phyloP scores from a whole-genome alignment of 2,888 invertebrate species.

The Megaustenia siamemsis region DNA sequence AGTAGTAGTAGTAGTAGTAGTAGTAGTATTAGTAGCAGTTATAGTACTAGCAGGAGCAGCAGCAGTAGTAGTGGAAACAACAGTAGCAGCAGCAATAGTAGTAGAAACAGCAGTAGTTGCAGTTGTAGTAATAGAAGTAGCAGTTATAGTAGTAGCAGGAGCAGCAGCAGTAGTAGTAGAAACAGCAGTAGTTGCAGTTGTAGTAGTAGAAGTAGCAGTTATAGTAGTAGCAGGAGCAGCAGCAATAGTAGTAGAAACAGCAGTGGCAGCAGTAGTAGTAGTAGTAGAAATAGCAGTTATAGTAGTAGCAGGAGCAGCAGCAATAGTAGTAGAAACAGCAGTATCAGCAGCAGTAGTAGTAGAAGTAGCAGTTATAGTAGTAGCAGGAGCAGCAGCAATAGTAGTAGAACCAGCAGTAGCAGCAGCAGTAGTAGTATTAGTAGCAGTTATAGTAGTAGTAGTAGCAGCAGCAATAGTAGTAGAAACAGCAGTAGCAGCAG shows the following conservation, averaged over 20 bases:
- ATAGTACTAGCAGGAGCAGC: too few relatives aligned
- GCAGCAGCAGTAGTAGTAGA: neutral
- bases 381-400: slow-evolving; percentile 3
- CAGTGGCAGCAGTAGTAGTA: neutral
- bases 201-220: neutral
- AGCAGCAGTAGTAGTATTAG: slow-evolving; percentile 38
- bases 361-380: slow-evolving; percentile 33
- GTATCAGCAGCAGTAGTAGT: slow-evolving; percentile 36
- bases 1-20: neutral
- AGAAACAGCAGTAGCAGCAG: slow-evolving; percentile 24
- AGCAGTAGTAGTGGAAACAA: too few relatives aligned
- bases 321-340: neutral
- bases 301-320: slow-evolving; percentile 22
- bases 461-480: slow-evolving; percentile 39
- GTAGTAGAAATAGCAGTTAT: slow-evolving; percentile 25
- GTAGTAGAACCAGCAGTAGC: slow-evolving; percentile 12
- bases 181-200: neutral
- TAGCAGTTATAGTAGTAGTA: slow-evolving; percentile 33
- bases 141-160: neutral
- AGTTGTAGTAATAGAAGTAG: neutral
- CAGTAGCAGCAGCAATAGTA: too few relatives aligned
- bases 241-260: too few relatives aligned
- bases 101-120: neutral
- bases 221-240: neutral
- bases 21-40: neutral